A percentile compares a stretch with the other conserved stretches of the same genome.
These are phyloP conservation scores for Chaenodraco wilsoni DNA, from an alignment of 2,797 vertebrate species.

Conservation along the genomic window DNA sequence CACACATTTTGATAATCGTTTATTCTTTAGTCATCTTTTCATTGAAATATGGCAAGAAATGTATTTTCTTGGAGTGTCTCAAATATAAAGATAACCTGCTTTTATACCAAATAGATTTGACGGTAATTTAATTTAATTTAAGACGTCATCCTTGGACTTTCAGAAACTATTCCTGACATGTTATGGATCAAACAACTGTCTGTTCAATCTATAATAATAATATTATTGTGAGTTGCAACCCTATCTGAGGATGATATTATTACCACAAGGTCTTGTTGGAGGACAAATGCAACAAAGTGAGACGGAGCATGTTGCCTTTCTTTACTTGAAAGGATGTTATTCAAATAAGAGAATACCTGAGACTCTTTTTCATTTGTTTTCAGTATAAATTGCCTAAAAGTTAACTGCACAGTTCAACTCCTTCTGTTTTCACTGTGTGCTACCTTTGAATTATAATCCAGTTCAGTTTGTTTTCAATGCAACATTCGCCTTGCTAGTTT, in stretches of 20 bases:
- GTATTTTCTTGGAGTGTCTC: too few species aligned
- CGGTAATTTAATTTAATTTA: too few species aligned
- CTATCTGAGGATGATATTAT: constrained; percentile 1
- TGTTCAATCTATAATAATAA: too few species aligned
- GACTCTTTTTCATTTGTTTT: background rate
- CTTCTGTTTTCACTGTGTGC: background rate
- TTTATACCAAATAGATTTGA: too few species aligned
- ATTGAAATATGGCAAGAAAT: too few species aligned
- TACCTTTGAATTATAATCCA: background rate
- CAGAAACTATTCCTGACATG: too few species aligned
- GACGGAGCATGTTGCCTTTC: background rate
- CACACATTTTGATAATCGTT: too few species aligned
- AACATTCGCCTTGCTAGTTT: background rate
- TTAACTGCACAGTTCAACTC: background rate
- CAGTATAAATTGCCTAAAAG: background rate
- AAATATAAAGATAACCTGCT: too few species aligned
- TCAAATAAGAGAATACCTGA: background rate
- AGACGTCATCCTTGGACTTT: too few species aligned
- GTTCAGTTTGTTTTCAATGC: background rate
- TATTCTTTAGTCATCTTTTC: too few species aligned
- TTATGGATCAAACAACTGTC: too few species aligned
- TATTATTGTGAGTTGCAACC: too few species aligned
- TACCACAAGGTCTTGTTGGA: background rate
- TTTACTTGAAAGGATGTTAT: background rate
- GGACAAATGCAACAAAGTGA: background rate